Percentiles rank a stretch among this genome's conserved stretches.
Conservation (phyloP, 1,140 invertebrate species). For the Dendrolimus kikuchii region DNA sequence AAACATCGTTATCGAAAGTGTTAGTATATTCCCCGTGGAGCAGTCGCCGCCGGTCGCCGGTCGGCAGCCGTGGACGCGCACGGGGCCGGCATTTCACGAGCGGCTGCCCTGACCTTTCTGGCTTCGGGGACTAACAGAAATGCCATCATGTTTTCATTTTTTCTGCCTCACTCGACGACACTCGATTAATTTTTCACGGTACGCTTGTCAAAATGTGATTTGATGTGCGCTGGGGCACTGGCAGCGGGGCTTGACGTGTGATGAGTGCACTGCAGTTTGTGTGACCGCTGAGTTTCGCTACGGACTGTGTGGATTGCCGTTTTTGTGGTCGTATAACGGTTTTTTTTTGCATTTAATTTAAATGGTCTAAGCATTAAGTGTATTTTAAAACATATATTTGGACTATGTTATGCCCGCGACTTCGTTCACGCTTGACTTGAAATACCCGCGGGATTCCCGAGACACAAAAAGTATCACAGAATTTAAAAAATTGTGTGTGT, state of each 20-base stretch:
- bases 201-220: constrained; percentile 72
- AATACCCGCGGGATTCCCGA: too few species aligned
- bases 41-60: constrained; percentile 18
- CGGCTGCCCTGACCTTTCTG: constrained; percentile 62
- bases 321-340: background rate
- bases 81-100: constrained; percentile 54
- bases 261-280: constrained; percentile 33
- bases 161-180: constrained; percentile 60
- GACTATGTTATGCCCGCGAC: too few species aligned
- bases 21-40: constrained; percentile 31
- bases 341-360: background rate
- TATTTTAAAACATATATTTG: too few species aligned
- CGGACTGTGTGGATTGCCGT: too few species aligned
- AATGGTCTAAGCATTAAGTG: background rate
- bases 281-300: background rate
- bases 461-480: too few species aligned
- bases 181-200: constrained; percentile 71
- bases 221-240: constrained; percentile 58
- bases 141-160: constrained; percentile 66
- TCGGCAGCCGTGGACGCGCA: constrained; percentile 29
- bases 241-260: constrained; percentile 53
- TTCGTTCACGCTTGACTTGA: too few species aligned
- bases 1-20: background rate
- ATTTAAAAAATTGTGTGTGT: too few species aligned
- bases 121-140: constrained; percentile 52